Percentiles rank a stretch among this genome's conserved stretches.
phyloP scores from a whole-genome alignment of 2,888 invertebrate genomes.

The Nemapogon koenigi region DNA sequence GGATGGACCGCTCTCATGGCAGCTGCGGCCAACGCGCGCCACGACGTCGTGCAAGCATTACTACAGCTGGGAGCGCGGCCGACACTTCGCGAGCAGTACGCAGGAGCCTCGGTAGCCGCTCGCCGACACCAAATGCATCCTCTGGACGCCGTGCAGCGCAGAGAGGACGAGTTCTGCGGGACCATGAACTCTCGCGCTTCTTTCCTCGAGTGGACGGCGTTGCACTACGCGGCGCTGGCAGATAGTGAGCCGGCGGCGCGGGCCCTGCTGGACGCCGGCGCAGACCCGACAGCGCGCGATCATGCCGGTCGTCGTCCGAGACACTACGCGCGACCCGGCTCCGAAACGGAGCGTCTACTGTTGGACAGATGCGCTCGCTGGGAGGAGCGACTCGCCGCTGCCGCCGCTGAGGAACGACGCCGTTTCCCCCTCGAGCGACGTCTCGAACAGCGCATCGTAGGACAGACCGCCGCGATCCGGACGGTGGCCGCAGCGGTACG shows the following conservation, averaged over 20 bases:
- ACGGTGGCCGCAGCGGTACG: conserved; percentile 84
- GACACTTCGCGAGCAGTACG: conserved; percentile 77
- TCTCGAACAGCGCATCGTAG: conserved; percentile 82
- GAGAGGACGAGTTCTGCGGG: conserved; percentile 85
- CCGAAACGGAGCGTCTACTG: conserved; percentile 68
- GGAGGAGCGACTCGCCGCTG: conserved; percentile 62
- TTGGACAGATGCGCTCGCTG: conserved; percentile 50
- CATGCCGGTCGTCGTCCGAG: conserved; percentile 78
- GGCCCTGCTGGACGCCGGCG: conserved; percentile 74
- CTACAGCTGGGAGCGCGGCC: conserved; percentile 80
- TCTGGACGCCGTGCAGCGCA: conserved; percentile 71
- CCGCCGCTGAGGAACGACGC: conserved; percentile 80
- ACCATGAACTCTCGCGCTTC: conserved; percentile 73
- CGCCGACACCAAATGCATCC: conserved; percentile 71
- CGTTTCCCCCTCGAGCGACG: conserved; percentile 85
- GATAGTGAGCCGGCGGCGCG: conserved; percentile 70
- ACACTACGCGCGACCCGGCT: conserved; percentile 73
- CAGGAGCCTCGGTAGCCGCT: conserved; percentile 72
- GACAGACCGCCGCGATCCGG: conserved; percentile 83
- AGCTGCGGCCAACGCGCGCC: conserved; percentile 80
- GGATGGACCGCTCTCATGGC: conserved; percentile 91
- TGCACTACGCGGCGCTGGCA: conserved; percentile 86
- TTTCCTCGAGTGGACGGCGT: conserved; percentile 84
- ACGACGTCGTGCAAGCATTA: conserved; percentile 65
- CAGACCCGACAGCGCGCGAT: conserved; percentile 77